Evolutionary conservation across 2,888 invertebrate species (phyloP).

Genomic region (Palloptera scutellata): DNA sequence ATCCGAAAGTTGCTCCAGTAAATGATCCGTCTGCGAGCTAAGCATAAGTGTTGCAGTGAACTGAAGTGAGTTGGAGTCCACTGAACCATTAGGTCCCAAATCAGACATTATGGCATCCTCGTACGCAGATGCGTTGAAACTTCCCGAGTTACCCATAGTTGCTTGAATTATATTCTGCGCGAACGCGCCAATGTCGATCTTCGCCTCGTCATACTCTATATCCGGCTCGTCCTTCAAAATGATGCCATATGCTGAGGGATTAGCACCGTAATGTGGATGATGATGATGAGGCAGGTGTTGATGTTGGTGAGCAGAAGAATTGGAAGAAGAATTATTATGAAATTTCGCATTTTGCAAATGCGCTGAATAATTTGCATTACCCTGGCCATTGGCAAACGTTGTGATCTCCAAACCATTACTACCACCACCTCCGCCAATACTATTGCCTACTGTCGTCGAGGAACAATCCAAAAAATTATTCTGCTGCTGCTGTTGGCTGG

Average conservation of each 20-base stretch:
- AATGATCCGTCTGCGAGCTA: conserved; percentile 79
- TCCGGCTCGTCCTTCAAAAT: conserved; percentile 83
- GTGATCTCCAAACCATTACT: conserved; percentile 42
- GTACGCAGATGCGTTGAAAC: conserved; percentile 68
- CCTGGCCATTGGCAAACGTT: conserved; percentile 56
- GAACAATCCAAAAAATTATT: conserved; percentile 34
- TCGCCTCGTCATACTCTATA: conserved; percentile 77
- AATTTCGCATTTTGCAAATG: conserved; percentile 38
- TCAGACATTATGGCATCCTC: conserved; percentile 87
- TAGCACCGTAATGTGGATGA: conserved; percentile 63
- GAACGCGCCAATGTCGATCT: conserved; percentile 69
- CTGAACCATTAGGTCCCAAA: conserved; percentile 68
- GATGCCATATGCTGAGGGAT: conserved; percentile 81
- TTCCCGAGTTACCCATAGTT: conserved; percentile 50
- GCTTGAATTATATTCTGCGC: conserved; percentile 61
- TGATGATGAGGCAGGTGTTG: conserved; percentile 31
- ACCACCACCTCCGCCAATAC: conserved; percentile 47
- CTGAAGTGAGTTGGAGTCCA: conserved; percentile 75
- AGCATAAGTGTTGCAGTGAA: conserved; percentile 84
- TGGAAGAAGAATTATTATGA: conserved; percentile 42
- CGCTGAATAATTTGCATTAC: conserved; percentile 54
- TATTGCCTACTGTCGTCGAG: conserved; percentile 67
- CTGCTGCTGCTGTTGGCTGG: conserved; percentile 32
- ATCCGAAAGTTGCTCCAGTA: conserved; percentile 79
- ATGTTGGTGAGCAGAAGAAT: conserved; percentile 31